Evolutionary conservation across 2,797 vertebrate species (phyloP).

Genomic region (Pseudocheirus occidentalis): DNA sequence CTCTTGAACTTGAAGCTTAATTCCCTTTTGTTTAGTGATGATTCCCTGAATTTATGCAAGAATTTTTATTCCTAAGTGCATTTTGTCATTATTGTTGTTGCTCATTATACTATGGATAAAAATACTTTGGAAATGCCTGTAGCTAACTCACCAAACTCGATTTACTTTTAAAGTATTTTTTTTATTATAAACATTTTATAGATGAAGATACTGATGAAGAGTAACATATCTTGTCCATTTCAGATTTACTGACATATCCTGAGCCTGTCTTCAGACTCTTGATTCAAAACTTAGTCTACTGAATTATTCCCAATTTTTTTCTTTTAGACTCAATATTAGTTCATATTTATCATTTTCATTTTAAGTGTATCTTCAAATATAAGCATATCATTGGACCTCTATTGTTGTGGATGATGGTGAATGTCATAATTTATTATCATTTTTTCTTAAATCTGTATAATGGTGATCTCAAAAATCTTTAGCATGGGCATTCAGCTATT

Average conservation of each 20-base stretch:
- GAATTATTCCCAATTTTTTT: constrained; percentile 4
- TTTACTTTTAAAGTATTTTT: constrained; percentile 12
- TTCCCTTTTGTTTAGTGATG: constrained; percentile 2
- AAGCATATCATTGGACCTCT: neutral
- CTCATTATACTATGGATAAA: neutral
- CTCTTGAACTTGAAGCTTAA: neutral
- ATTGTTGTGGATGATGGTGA: neutral
- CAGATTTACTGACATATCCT: neutral
- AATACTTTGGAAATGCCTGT: neutral
- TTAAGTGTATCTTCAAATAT: constrained; percentile 9
- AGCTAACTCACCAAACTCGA: neutral
- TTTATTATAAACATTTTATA: constrained; percentile 33
- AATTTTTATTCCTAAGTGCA: neutral
- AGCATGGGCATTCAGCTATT: neutral
- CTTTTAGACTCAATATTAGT: constrained; percentile 24
- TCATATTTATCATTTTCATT: constrained; percentile 22
- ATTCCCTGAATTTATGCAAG: neutral
- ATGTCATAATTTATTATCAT: neutral
- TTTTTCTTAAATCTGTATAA: neutral
- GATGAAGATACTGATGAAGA: constrained; percentile 11
- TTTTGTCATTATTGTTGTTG: neutral
- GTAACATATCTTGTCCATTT: constrained; percentile 4
- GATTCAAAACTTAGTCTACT: constrained; percentile 40
- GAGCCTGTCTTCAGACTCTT: neutral
- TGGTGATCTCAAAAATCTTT: constrained; percentile 4